These are phyloP conservation scores for Melanotus villosus DNA, from an alignment of 2,888 invertebrate species.

Conservation along the genomic window DNA sequence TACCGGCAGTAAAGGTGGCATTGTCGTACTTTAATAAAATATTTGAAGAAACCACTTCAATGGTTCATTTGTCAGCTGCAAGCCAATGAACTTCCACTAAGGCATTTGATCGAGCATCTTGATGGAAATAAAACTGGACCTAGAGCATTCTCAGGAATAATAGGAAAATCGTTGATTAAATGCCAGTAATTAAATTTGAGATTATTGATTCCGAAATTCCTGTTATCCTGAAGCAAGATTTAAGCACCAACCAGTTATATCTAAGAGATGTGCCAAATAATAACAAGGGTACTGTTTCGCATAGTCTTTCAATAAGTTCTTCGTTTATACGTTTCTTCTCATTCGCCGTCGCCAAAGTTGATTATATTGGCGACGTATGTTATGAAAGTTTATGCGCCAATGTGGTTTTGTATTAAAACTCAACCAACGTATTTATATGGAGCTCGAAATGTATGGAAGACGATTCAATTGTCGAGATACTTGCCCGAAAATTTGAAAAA, in stretches of 20 bases:
- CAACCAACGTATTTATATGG: neutral
- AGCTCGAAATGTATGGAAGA: neutral
- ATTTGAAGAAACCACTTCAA: neutral
- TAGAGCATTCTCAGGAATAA: neutral
- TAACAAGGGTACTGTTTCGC: neutral
- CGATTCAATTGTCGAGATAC: constrained; percentile 3
- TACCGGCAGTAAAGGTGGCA: neutral
- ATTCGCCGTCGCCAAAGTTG: neutral
- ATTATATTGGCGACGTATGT: neutral
- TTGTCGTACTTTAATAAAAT: no score
- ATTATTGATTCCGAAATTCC: constrained; percentile 1
- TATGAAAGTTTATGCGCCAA: constrained; percentile 4
- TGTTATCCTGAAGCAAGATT: constrained; percentile 4
- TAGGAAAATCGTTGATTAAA: constrained; percentile 11
- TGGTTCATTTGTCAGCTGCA: no score
- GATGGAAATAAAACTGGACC: neutral
- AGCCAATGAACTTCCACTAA: neutral
- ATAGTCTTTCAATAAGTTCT: constrained; percentile 1
- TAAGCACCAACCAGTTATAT: neutral
- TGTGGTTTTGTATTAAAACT: constrained; percentile 12
- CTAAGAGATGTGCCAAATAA: neutral
- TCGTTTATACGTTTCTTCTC: neutral
- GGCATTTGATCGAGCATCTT: constrained; percentile 4
- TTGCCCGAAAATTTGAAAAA: constrained; percentile 4
- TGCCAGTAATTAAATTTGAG: constrained; percentile 3